Evolutionary conservation across 2,888 invertebrate genomes (phyloP).

Genomic region (Zelleria hepariella): DNA sequence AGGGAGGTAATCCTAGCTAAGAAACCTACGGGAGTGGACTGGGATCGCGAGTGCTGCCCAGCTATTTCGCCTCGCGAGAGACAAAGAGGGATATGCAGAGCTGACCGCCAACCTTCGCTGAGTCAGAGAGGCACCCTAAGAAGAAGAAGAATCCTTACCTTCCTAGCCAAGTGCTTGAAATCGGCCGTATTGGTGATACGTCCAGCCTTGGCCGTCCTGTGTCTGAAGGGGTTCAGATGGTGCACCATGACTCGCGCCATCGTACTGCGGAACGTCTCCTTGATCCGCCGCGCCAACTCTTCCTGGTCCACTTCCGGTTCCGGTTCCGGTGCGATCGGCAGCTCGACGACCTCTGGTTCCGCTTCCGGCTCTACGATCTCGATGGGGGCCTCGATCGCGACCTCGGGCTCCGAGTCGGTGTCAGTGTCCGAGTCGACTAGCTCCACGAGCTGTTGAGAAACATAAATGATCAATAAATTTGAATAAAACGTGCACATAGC

Average conservation of each 20-base stretch:
- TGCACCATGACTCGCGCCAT: constrained; percentile 88
- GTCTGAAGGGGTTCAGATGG: constrained; percentile 90
- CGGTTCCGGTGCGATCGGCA: neutral
- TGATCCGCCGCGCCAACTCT: constrained; percentile 78
- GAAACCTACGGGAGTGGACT: no score
- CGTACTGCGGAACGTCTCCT: constrained; percentile 86
- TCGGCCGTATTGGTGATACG: constrained; percentile 91
- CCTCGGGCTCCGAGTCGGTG: constrained; percentile 22
- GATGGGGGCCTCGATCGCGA: neutral
- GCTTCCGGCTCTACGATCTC: neutral
- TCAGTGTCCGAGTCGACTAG: constrained; percentile 52
- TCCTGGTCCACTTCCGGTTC: constrained; percentile 34
- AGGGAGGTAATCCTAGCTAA: no score
- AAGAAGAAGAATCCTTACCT: no score
- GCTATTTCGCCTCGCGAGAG: no score
- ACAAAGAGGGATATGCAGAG: no score
- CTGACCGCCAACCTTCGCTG: no score
- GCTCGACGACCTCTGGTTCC: constrained; percentile 8
- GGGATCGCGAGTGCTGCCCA: no score
- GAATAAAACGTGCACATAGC: no score
- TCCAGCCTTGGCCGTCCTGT: constrained; percentile 86
- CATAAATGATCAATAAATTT: neutral
- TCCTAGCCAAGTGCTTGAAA: constrained; percentile 94
- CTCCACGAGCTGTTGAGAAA: constrained; percentile 44
- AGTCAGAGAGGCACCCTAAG: no score